Evolutionary conservation across 2,888 invertebrate species (phyloP), one percentile per base, ranked within the genome.

Genomic region (Celastrina argiolus): DNA sequence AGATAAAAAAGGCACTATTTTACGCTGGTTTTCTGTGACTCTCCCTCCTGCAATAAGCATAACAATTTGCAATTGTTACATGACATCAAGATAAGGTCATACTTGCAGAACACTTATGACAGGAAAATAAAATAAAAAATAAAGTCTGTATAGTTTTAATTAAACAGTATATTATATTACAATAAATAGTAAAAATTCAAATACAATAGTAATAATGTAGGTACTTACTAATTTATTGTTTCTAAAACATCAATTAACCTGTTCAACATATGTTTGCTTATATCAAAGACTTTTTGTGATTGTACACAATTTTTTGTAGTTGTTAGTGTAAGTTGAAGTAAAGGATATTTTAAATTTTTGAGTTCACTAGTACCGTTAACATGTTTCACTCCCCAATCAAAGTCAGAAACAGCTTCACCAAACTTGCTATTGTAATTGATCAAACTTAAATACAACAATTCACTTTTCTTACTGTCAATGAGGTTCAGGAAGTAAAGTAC

Each of bases 301-400:
- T 73, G 68, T 59, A 74, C 67, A 26, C 75, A 76, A 67, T 74
- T 74, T 67, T 74, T 74, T 63, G 76, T 71, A 42, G 80, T 82
- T 36, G 74, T 74, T n/a, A 88, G 69, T 34, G 75, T 68, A 14
- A 88, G 72, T 70, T 85, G 84, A 7, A 87, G 51, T 22, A 87
- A 64, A 18, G 86, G 81, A 74, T 84, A 84, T 69, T 75, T 78
- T 34, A 82, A 71, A 18, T 78, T 80, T 72, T 83, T 83, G 31
- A 85, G 70, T 69, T 83, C 81, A 75, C 86, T 87, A 56, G 82
- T 84, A 8, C 88, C 88, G 61, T 81, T 70, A 56, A 86, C 75
- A 61, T 80, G 70, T 74, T 87, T 88, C 6, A 87, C 68, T 63
- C 72, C 58, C 87, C 88, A 88, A 72, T 85, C 79, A 75, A 82